A percentile compares a stretch with the other conserved stretches of the same genome.
phyloP scores from a whole-genome alignment of 2,113 vertebrate species.

The Numenius arquata region DNA sequence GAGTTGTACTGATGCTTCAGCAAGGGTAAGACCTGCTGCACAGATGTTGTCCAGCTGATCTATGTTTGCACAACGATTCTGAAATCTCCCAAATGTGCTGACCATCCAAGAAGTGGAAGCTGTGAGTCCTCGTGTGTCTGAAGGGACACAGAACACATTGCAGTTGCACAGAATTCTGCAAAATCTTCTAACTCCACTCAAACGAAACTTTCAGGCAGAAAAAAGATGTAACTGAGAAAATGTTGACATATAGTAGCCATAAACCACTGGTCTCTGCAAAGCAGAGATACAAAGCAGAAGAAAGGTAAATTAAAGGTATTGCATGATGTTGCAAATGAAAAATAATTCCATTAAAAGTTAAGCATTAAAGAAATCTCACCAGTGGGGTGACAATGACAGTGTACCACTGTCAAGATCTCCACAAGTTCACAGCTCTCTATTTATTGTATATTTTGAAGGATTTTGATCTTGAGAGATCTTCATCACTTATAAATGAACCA shows the following conservation, averaged over 20 bases:
- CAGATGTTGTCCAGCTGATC: background rate
- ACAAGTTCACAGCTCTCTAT: background rate
- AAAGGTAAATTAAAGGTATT: background rate
- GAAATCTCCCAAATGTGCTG: background rate
- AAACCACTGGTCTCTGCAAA: background rate
- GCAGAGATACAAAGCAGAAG: background rate
- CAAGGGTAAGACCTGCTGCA: background rate
- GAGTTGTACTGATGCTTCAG: background rate
- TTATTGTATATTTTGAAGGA: constrained; percentile 26
- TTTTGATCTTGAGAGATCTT: constrained; percentile 57
- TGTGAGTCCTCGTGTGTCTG: background rate
- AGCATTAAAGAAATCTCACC: background rate
- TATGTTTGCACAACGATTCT: background rate
- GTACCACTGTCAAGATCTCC: background rate
- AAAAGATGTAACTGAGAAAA: background rate
- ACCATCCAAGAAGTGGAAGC: background rate
- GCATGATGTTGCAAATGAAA: background rate
- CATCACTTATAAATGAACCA: constrained; percentile 66
- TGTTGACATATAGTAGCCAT: background rate
- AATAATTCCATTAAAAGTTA: background rate
- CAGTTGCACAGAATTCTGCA: background rate
- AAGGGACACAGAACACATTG: background rate
- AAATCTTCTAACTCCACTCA: background rate
- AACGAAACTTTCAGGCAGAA: background rate
- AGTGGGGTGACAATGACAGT: background rate